A percentile compares a stretch with the other conserved stretches of the same genome.
These are phyloP conservation scores for Syrrhaptes paradoxus DNA, from an alignment of 2,113 vertebrate genomes.

Conservation along the genomic window DNA sequence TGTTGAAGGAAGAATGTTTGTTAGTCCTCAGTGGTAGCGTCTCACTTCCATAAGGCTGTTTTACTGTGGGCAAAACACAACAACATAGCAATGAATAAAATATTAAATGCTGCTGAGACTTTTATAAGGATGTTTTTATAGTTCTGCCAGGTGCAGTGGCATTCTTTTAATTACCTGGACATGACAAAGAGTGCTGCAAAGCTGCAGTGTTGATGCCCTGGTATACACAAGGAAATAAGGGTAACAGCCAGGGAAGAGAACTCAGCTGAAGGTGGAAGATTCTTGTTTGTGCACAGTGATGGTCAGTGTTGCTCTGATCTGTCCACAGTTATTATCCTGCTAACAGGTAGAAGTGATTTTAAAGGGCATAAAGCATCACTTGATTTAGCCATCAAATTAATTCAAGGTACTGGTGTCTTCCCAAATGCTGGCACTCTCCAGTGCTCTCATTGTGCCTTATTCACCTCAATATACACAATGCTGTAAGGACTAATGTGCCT, in stretches of 20 bases:
- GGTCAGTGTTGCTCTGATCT: background rate
- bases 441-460: background rate
- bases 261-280: background rate
- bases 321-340: background rate
- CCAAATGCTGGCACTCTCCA: background rate
- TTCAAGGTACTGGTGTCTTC: background rate
- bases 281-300: background rate
- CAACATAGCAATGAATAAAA: constrained; percentile 28
- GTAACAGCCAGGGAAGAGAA: background rate
- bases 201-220: background rate
- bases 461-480: background rate
- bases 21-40: background rate
- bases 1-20: background rate
- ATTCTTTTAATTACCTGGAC: constrained; percentile 35
- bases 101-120: background rate
- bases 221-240: background rate
- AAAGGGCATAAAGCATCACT: background rate
- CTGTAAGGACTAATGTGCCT: background rate
- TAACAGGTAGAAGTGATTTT: background rate
- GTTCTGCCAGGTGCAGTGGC: background rate
- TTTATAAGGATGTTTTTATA: constrained; percentile 31
- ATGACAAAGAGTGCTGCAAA: background rate
- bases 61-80: background rate
- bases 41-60: background rate
- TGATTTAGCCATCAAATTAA: background rate